Percentiles rank a stretch among this genome's conserved stretches.
phyloP scores from a whole-genome alignment of 64 coral and sea anemone species.

The Pocillopora damicornis region DNA sequence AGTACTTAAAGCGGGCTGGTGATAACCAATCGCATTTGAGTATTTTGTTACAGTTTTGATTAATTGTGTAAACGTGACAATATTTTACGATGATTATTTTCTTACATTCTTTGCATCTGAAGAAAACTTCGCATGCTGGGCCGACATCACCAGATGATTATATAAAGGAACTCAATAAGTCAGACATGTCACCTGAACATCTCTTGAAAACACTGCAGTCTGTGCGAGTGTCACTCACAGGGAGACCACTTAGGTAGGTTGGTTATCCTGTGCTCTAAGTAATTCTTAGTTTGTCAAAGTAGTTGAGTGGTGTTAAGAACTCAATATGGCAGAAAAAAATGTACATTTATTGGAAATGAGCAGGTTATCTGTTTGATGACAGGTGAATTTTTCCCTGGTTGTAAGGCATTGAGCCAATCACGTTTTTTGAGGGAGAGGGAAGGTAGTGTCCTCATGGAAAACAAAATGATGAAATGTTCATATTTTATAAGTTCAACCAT shows the following conservation, averaged over 20 bases:
- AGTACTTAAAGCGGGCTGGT: no score
- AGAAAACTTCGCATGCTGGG: slow-evolving; percentile 77
- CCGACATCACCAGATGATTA: slow-evolving; percentile 85
- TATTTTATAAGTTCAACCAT: no score
- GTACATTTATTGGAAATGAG: no score
- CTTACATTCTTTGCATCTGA: neutral
- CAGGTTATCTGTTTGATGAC: no score
- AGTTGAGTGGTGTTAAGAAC: neutral
- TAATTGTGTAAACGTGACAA: no score
- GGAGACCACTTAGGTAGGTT: slow-evolving; percentile 86
- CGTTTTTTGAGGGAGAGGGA: no score
- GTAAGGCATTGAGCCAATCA: no score
- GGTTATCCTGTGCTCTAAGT: neutral
- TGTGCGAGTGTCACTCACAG: slow-evolving; percentile 87
- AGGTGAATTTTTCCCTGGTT: no score
- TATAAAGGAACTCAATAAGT: slow-evolving; percentile 67
- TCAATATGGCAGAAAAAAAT: neutral
- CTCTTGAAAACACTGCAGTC: slow-evolving; percentile 85
- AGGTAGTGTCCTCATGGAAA: no score
- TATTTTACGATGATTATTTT: neutral
- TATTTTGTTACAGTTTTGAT: no score
- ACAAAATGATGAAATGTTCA: no score
- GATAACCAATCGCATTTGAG: no score
- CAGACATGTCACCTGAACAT: slow-evolving; percentile 71
- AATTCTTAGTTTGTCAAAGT: neutral